Conservation (phyloP, 2,888 invertebrate species). For the Dascillus cervinus region DNA sequence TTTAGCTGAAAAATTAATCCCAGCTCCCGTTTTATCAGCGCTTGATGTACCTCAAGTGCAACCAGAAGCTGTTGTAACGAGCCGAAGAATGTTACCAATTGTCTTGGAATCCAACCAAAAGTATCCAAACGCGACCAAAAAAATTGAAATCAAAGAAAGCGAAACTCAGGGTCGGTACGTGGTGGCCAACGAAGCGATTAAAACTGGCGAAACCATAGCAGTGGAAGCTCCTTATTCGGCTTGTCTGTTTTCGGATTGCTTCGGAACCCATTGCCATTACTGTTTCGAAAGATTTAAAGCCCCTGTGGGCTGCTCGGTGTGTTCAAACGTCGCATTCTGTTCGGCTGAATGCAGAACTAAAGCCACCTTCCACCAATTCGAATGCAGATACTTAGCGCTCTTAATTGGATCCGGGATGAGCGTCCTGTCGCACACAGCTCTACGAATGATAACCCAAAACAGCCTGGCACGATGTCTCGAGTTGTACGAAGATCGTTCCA, state of each 20-base stretch:
- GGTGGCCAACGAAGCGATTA: constrained; percentile 53
- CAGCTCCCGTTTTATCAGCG: no score
- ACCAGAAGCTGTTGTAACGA: constrained; percentile 1
- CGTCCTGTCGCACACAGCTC: constrained; percentile 63
- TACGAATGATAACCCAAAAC: constrained; percentile 70
- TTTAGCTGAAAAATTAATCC: constrained; percentile 54
- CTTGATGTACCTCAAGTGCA: constrained; percentile 2
- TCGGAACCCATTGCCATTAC: constrained; percentile 73
- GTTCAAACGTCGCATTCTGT: constrained; percentile 74
- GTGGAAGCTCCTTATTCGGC: constrained; percentile 67
- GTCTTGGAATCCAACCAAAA: constrained; percentile 10
- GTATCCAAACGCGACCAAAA: constrained; percentile 52
- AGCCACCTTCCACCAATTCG: constrained; percentile 62
- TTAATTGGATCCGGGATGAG: constrained; percentile 75
- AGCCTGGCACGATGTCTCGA: constrained; percentile 45
- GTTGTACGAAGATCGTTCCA: constrained; percentile 44
- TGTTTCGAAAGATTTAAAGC: constrained; percentile 70
- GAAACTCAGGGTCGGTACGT: constrained; percentile 60
- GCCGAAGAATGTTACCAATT: constrained; percentile 22
- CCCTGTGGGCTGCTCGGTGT: constrained; percentile 64
- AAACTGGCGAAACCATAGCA: constrained; percentile 64
- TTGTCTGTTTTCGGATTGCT: constrained; percentile 62
- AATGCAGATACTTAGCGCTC: constrained; percentile 67
- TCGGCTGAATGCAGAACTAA: constrained; percentile 58
- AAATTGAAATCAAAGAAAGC: constrained; percentile 53